Evolutionary conservation across 2,797 vertebrate genomes (phyloP).

Genomic region (Centroberyx gerrardi): DNA sequence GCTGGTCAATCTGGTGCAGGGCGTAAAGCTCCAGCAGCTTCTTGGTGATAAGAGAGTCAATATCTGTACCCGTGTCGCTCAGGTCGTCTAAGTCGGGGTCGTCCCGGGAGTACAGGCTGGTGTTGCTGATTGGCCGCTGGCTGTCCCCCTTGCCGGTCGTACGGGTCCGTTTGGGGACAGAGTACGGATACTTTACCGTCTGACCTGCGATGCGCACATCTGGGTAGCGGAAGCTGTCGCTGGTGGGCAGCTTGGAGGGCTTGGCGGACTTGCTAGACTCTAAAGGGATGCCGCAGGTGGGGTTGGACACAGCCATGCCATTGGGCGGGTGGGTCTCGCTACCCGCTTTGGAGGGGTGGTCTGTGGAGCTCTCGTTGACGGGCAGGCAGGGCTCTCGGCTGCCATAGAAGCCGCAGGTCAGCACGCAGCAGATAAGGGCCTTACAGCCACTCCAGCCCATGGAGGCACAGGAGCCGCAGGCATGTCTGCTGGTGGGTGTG

Average conservation of each 20-base stretch:
- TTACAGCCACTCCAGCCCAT: conserved; percentile 92
- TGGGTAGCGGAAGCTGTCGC: conserved; percentile 94
- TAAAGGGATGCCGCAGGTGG: conserved; percentile 81
- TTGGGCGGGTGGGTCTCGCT: conserved; percentile 79
- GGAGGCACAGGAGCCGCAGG: conserved; percentile 89
- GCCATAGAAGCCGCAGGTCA: conserved; percentile 93
- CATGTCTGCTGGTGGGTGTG: conserved; percentile 65
- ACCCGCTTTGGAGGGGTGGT: conserved; percentile 79
- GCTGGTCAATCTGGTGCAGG: conserved; percentile 97
- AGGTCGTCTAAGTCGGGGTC: conserved; percentile 93
- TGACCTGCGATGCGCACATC: conserved; percentile 94
- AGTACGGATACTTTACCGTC: conserved; percentile 84
- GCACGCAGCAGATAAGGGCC: conserved; percentile 92
- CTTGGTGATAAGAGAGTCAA: conserved; percentile 96
- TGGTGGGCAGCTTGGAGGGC: conserved; percentile 79
- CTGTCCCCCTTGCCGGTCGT: conserved; percentile 79
- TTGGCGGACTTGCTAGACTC: conserved; percentile 80
- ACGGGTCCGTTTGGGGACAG: conserved; percentile 68
- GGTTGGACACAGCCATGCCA: conserved; percentile 79
- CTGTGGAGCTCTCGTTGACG: conserved; percentile 86
- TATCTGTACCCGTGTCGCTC: conserved; percentile 92
- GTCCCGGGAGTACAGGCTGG: conserved; percentile 91
- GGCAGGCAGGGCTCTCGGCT: conserved; percentile 87
- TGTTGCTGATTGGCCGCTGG: conserved; percentile 85
- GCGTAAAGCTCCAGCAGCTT: conserved; percentile 98